Evolutionary conservation across 2,888 invertebrate species (phyloP).

Genomic region (Auanema freiburgensis): DNA sequence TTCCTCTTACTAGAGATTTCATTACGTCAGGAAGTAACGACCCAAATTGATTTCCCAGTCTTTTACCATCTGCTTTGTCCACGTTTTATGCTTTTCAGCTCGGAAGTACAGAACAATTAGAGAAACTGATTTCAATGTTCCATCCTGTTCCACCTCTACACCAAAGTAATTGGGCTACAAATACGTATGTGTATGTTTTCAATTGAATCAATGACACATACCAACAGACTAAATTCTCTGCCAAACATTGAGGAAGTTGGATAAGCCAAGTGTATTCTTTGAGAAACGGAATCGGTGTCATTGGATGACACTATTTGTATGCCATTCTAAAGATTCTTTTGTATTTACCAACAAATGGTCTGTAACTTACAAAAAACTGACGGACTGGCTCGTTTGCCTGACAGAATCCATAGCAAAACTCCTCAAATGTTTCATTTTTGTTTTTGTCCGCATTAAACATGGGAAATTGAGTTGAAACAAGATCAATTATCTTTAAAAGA

Average conservation of each 20-base stretch:
- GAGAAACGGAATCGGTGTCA: conserved; percentile 26
- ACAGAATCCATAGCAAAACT: conserved; percentile 55
- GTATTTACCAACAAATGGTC: neutral
- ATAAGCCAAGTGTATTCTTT: conserved; percentile 31
- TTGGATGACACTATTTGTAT: conserved; percentile 41
- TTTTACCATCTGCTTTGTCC: conserved; percentile 41
- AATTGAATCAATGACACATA: conserved; percentile 8
- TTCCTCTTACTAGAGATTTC: too few species aligned
- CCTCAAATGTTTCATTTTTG: too few species aligned
- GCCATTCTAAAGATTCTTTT: conserved; percentile 38
- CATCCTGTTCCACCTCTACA: conserved; percentile 19
- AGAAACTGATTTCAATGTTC: conserved; percentile 27
- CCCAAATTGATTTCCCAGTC: conserved; percentile 42
- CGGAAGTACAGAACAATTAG: conserved; percentile 45
- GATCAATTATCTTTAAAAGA: too few species aligned
- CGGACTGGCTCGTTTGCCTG: conserved; percentile 53
- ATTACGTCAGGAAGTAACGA: conserved; percentile 28
- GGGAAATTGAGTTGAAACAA: too few species aligned
- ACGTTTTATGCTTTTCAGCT: conserved; percentile 43
- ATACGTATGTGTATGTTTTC: neutral
- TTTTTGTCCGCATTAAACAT: too few species aligned
- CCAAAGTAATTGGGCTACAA: conserved; percentile 33
- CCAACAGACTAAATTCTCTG: conserved; percentile 30
- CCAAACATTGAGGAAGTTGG: conserved; percentile 34
- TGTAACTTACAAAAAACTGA: conserved; percentile 31